Evolutionary conservation across 2,888 invertebrate genomes (phyloP).

Genomic region (Pseudococcus viburni): DNA sequence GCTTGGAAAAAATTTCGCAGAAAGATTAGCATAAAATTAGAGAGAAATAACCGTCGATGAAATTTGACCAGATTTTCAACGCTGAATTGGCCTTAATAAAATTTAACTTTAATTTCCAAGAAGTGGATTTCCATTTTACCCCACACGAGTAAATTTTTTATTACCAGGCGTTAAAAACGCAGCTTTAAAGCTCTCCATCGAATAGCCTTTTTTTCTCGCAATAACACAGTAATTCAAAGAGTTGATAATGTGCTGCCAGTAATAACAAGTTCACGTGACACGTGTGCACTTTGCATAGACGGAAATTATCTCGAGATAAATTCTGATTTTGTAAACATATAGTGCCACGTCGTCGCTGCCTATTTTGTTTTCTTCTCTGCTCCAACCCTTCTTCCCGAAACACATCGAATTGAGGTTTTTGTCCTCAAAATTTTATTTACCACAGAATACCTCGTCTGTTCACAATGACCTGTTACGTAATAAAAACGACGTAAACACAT

Average conservation of each 20-base stretch:
- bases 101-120: not conserved
- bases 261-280: conserved; percentile 39
- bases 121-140: not conserved
- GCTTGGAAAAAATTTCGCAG: not conserved
- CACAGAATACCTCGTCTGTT: not conserved
- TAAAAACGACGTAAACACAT: not conserved
- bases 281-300: not conserved
- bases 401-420: conserved; percentile 11
- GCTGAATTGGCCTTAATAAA: not conserved
- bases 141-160: conserved; percentile 4
- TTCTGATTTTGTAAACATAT: conserved; percentile 40
- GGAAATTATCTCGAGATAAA: conserved; percentile 17
- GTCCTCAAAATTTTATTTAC: conserved; percentile 30
- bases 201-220: conserved; percentile 23
- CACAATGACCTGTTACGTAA: not conserved
- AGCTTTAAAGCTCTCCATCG: not conserved
- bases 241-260: conserved; percentile 16
- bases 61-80: conserved; percentile 2
- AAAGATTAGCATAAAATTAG: not conserved
- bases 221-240: not conserved
- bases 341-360: not conserved
- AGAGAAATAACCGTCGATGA: not conserved
- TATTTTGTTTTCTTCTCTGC: not conserved
- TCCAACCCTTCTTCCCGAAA: not conserved
- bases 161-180: not conserved